Base-by-base conservation (phyloP, 1,140 invertebrate genomes). In the Atta cephalotes region DNA sequence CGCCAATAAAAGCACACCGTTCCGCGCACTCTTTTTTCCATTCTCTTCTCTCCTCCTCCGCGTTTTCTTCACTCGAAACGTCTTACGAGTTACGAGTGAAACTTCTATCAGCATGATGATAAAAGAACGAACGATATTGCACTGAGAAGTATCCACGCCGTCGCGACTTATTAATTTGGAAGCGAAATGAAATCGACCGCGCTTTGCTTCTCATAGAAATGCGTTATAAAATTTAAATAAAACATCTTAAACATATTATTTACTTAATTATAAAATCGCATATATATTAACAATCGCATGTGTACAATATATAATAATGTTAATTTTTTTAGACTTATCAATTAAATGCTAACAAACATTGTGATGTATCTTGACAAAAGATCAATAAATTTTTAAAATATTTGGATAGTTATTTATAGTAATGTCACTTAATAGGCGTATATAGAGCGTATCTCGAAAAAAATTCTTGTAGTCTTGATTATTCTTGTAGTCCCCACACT, bases 1-100 rank as follows among this genome's bases (percentile, higher is more conserved):
- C 72, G 76, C 84, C 88, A 91, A 92, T 90, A 90, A 90, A 90
- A 90, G 78, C 85, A 21, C 56, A 51, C 62, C 68, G 53, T 87
- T 77, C 68, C 68, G 56, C 78, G 9, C 58, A 66, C 66, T 65
- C 51, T 80, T 81, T 65, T 70, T 76, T 14, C 45, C 65, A 74
- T 51, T 70, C 65, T 72, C 70, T 49, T 49, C 25, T 66, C 58
- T 35, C 62, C 56, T 65, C 62, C 35, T 31, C 1, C 18, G 49
- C 21, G 58, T 53, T 85, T 70, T 81, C 18, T 58, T 68, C 49
- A 16, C 79, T 39, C 21, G 25, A 62, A 62, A 65, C 39, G 49
- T 63, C 39, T 49, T 78, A 72, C 45, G 81, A 85, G 45, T 39
- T 39, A 45, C 35, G 56, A 60, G 53, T 49, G 39, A 82, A 72